phyloP scores from a whole-genome alignment of 2,888 invertebrate species.

The Terebella lapidaria region DNA sequence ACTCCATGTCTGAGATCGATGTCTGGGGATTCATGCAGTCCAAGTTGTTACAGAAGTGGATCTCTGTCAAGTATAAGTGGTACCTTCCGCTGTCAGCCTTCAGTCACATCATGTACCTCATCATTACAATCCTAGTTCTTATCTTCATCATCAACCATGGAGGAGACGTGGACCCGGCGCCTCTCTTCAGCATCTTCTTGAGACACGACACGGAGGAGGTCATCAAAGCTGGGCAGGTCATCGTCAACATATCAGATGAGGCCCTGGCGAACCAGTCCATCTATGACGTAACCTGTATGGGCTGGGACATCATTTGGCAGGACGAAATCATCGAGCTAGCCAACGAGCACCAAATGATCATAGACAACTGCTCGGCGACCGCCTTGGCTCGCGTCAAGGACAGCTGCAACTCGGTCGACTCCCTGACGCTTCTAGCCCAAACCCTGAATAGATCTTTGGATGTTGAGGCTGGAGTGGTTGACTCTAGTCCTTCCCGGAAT shows the following conservation, averaged over 20 bases:
- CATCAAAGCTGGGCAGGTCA: too few relatives aligned
- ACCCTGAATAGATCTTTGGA: too few relatives aligned
- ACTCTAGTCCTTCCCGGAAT: too few relatives aligned
- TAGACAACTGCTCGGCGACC: too few relatives aligned
- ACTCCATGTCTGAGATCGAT: background rate
- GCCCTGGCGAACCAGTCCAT: background rate
- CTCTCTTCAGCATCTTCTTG: background rate
- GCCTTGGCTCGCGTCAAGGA: too few relatives aligned
- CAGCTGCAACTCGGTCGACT: too few relatives aligned
- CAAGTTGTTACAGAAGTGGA: background rate
- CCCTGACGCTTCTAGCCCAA: too few relatives aligned
- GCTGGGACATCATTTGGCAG: background rate
- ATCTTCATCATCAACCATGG: background rate
- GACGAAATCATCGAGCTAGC: background rate
- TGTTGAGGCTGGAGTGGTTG: too few relatives aligned
- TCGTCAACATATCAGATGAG: too few relatives aligned
- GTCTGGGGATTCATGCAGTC: background rate
- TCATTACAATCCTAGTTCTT: background rate
- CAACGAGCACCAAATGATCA: too few relatives aligned
- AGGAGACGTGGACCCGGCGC: background rate
- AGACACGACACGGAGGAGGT: background rate
- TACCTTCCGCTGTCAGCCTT: background rate
- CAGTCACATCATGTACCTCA: background rate
- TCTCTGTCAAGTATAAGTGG: background rate
- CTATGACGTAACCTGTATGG: too few relatives aligned